Evolutionary conservation across 2,797 vertebrate species (phyloP), one percentile per base, ranked within the genome.

Genomic region (Galagoides demidoff): DNA sequence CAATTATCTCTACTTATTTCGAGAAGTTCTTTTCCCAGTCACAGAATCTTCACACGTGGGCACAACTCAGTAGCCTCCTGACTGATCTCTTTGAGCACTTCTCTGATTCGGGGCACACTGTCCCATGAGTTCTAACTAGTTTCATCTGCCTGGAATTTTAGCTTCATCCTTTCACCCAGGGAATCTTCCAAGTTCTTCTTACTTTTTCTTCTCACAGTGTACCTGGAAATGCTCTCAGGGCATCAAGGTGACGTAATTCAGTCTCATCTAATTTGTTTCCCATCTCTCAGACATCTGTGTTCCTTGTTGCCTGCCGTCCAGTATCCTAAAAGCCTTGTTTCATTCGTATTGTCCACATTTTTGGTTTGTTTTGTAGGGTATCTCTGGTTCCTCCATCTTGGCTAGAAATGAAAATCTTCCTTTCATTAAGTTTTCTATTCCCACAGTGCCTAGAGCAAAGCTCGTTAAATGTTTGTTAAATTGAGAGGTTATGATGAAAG

Each of bases 391-490:
- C 19, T 23, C 9, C 34, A 39, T 66, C 7, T 52, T 94, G 5
- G 23, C 49, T 89, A 3, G 13, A 92, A 95, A 71, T 5, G 12
- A 17, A 94, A 95, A 22, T 45, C 5, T 6, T 95, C 45, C 12
- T 10, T 93, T 92, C 57, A 77, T 89, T 63, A 71, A 1, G 43
- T 81, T 92, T 92, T 77, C 34, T 90, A 3, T 57, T 89, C 52
- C 39, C n/a, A 74, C 31, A 78, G 13, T 89, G 39, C 27, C 66
- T 78, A 87, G 43, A 66, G 13, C 9, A 81, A 34, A 39, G 12
- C 31, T 95, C n/a, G 94, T 86, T 91, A 88, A 70, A 29, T 79
- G 11, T 81, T 87, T 92, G 17, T 85, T 70, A 93, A 93, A 92
- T 63, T 20, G 92, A 92, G 19, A 39, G 12, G 90, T 95, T 68